Evolutionary conservation across 1,140 invertebrate genomes (phyloP).

Genomic region (roundworm (Caenorhabditis elegans)): WBcel235 BX284604.4:122001-122500

Average conservation of each 20-base stretch:
- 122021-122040: constrained; percentile 44
- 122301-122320: too few relatives aligned
- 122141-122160: too few relatives aligned
- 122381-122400: neutral
- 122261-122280: too few relatives aligned
- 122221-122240: too few relatives aligned
- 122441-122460: constrained; percentile 9
- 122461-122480: constrained; percentile 41
- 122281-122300: too few relatives aligned
- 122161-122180: too few relatives aligned
- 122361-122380: neutral
- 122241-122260: too few relatives aligned
- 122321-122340: too few relatives aligned
- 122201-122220: too few relatives aligned
- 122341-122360: too few relatives aligned
- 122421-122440: constrained; percentile 42
- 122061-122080: constrained; percentile 28
- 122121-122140: too few relatives aligned
- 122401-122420: constrained; percentile 49
- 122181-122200: too few relatives aligned
- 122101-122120: neutral
- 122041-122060: constrained; percentile 49
- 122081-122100: constrained; percentile 36
- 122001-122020: constrained; percentile 30
- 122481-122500: constrained; percentile 37